phyloP scores from a whole-genome alignment of 2,113 vertebrate genomes.

The Echinops telfairi region DNA sequence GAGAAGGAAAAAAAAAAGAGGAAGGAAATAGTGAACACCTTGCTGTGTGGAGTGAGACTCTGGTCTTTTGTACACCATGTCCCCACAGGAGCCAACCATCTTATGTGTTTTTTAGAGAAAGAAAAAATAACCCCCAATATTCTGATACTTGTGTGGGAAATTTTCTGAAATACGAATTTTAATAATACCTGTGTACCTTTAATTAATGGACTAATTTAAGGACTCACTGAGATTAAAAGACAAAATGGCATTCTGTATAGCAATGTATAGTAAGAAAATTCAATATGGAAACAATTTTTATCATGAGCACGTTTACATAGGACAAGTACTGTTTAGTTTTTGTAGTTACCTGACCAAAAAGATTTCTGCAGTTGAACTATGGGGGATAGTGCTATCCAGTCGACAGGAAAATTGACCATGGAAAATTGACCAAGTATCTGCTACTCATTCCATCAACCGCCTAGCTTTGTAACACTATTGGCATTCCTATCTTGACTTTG shows the following conservation, averaged over 20 bases:
- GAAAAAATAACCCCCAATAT: not conserved
- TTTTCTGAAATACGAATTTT: not conserved
- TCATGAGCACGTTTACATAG: not conserved
- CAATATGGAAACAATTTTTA: not conserved
- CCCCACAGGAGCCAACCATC: not conserved
- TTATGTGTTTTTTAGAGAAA: not conserved
- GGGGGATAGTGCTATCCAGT: not conserved
- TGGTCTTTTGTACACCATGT: not conserved
- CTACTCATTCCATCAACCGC: conserved; percentile 24
- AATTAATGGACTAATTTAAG: not conserved
- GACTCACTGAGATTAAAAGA: conserved; percentile 21
- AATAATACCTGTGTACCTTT: not conserved
- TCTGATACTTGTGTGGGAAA: not conserved
- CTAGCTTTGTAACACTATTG: not conserved
- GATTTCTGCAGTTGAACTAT: not conserved
- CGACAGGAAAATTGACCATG: not conserved
- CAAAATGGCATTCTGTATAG: not conserved
- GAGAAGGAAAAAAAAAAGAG: not conserved
- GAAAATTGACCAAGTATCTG: not conserved
- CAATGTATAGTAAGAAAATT: not conserved
- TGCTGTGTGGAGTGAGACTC: not conserved
- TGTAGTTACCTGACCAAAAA: not conserved
- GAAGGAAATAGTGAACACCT: not conserved
- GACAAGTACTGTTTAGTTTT: not conserved
- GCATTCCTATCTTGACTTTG: not conserved